A percentile compares a stretch with the other conserved stretches of the same genome.
phyloP scores from a whole-genome alignment of 2,113 vertebrate genomes.

The Hemicordylus capensis region DNA sequence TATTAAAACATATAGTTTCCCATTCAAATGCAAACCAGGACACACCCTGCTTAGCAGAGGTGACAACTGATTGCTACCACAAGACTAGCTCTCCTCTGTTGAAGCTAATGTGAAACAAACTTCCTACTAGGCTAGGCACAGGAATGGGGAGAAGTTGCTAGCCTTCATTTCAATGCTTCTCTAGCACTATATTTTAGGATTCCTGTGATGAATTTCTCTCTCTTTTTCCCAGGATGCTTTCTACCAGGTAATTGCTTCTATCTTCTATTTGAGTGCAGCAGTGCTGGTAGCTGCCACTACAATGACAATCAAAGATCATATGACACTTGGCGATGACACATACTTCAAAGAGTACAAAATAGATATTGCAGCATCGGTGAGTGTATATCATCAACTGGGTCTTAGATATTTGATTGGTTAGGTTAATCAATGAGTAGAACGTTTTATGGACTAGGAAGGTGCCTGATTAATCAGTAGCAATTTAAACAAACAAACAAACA shows the following conservation, averaged over 20 bases:
- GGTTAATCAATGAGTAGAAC: background rate
- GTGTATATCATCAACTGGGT: constrained; percentile 11
- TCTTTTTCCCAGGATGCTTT: constrained; percentile 70
- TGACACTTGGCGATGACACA: too few relatives aligned
- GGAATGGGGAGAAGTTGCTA: background rate
- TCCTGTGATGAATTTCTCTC: background rate
- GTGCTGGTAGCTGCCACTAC: constrained; percentile 72
- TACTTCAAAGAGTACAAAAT: constrained; percentile 29
- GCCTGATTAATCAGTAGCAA: background rate
- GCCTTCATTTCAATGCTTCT: background rate
- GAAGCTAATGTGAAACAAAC: background rate
- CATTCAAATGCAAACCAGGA: too few relatives aligned
- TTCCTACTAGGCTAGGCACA: too few relatives aligned
- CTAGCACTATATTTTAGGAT: too few relatives aligned
- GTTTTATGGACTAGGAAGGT: background rate
- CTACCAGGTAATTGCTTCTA: constrained; percentile 74
- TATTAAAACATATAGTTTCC: too few relatives aligned
- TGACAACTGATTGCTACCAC: too few relatives aligned
- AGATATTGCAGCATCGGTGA: constrained; percentile 82
- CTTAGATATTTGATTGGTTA: background rate
- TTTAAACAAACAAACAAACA: too few relatives aligned
- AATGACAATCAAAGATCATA: rapidly evolving
- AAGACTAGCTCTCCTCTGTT: too few relatives aligned
- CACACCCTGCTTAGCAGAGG: too few relatives aligned
- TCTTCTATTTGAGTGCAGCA: constrained; percentile 83